These are phyloP conservation scores for Pelochelys cantorii DNA, from an alignment of 2,797 vertebrate genomes.

Conservation along the genomic window DNA sequence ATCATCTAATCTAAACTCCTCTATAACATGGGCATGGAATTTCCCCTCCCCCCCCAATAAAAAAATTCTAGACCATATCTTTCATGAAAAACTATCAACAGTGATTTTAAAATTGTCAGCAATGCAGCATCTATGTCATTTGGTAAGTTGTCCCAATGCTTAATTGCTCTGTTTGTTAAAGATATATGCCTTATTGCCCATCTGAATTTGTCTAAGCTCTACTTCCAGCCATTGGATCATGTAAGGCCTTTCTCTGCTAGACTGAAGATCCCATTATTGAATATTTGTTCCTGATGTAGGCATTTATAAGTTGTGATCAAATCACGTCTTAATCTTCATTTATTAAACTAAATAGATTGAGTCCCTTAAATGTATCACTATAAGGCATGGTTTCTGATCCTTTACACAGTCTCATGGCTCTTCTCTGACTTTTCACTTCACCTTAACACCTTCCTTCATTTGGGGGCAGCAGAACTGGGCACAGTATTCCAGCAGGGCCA, in stretches of 20 bases:
- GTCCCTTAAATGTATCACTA: neutral
- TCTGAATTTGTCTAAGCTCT: neutral
- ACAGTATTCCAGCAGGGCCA: neutral
- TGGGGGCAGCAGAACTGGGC: neutral
- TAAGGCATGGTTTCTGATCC: neutral
- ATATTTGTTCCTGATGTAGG: neutral
- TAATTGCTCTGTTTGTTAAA: neutral
- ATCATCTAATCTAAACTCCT: neutral
- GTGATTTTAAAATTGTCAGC: neutral
- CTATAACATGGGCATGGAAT: neutral
- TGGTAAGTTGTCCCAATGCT: neutral
- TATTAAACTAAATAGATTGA: neutral
- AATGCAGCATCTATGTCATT: neutral
- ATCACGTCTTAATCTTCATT: neutral
- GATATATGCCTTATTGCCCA: neutral
- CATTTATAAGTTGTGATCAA: neutral
- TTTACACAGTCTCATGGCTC: neutral
- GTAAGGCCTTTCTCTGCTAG: neutral
- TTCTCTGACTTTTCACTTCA: neutral
- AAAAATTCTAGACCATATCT: neutral
- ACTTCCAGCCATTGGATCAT: neutral
- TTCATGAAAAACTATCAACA: neutral
- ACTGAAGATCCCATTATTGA: neutral
- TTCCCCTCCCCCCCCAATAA: neutral
- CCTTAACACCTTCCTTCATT: neutral